Evolutionary conservation across 1,140 invertebrate genomes (phyloP).

Genomic region (Aphelenchoides fujianensis): DNA sequence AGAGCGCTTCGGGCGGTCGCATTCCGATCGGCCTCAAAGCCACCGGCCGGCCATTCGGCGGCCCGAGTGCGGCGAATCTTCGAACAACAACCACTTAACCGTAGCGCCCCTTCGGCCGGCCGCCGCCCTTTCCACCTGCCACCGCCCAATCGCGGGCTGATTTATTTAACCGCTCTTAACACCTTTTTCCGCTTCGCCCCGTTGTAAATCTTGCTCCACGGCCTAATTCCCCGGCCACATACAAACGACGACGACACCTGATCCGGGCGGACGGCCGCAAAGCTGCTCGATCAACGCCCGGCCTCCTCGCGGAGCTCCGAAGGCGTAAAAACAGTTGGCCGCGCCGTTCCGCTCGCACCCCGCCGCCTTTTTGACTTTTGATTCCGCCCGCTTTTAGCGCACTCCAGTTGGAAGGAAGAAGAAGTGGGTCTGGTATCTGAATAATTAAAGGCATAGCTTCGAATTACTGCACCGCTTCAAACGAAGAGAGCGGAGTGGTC

Average conservation of each 20-base stretch:
- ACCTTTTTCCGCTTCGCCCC: constrained; percentile 1
- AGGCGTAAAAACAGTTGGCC: not conserved
- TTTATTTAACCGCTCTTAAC: constrained; percentile 16
- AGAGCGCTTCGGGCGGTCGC: not conserved
- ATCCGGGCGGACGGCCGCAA: not conserved
- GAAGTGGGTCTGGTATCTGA: no score
- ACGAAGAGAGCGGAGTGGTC: not conserved
- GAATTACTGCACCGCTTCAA: no score
- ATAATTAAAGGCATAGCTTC: no score
- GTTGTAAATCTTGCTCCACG: constrained; percentile 1
- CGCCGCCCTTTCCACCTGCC: not conserved
- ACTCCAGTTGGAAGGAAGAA: not conserved
- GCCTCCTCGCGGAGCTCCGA: not conserved
- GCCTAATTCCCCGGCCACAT: constrained; percentile 4
- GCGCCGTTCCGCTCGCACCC: not conserved
- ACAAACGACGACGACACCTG: constrained; percentile 2
- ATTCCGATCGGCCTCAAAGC: not conserved
- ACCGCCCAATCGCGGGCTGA: not conserved
- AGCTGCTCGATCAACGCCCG: not conserved
- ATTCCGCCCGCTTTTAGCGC: not conserved
- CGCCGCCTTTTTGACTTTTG: not conserved
- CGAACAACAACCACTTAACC: constrained; percentile 2
- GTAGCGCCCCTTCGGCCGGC: not conserved
- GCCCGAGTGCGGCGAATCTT: not conserved
- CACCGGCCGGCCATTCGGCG: not conserved